Base-by-base conservation (phyloP, 1,140 invertebrate genomes). In the Macrobrachium nipponense region DNA sequence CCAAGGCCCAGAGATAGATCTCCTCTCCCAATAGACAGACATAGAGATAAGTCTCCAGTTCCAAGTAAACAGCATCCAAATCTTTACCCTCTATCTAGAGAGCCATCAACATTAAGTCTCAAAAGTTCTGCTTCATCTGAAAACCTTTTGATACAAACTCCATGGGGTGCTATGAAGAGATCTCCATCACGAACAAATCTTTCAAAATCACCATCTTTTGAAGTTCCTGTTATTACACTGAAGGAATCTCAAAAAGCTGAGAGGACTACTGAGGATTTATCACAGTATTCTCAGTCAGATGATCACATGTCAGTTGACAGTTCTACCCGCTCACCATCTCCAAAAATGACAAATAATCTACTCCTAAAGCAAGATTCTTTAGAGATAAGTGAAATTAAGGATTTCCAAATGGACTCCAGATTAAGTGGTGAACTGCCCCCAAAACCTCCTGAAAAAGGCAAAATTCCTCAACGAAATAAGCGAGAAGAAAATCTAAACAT, bases 151-250 rank as follows among this genome's bases (percentile, higher is more conserved):
- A 77, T 87, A 27, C 78, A 82, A 15, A 87, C 85, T 15, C 85
- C 85, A 14, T 87, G 85, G 85, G 85, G 85, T 23, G 44, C 72
- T 20, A 70, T 87, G 14, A 87, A 76, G 58, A 70, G 85, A 14
- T 82, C 85, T 23, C 85, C 85, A 17, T 87, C 85, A 4, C 80
- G 73, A 61, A 85, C 18, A 18, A 79, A 27, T 44, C 60, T 87
- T 10, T 87, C 85, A 14, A 81, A 87, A 64, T 77, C 85, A n/a
- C 72, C 79, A 3, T 82, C 85, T 17, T 59, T 62, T 84, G 82
- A 84, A 12, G 75, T 66, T 23, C 20, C 60, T 68, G 12, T 60
- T 4, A 84, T 5, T 44, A 64, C 27, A 17, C 20, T 64, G 68
- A 75, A 43, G 44, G 72, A 84, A 17, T 58, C 36, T 36, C 17